Evolutionary conservation across 2,888 invertebrate species (phyloP).

Genomic region (Rapana venosa): DNA sequence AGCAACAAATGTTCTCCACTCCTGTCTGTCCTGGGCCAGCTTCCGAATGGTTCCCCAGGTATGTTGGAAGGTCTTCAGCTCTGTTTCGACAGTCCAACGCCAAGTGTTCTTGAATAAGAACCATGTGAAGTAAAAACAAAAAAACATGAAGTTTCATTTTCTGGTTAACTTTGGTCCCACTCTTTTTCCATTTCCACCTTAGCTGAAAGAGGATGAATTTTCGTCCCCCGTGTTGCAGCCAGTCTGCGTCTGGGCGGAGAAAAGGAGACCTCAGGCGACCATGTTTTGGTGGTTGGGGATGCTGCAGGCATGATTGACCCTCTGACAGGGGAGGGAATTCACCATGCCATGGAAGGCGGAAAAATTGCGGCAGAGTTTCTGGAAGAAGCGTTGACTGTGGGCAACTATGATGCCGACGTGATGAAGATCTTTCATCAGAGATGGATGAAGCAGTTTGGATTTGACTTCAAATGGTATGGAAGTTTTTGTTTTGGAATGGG

Average conservation of each 20-base stretch:
- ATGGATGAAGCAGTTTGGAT: conserved; percentile 72
- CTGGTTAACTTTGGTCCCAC: too few relatives aligned
- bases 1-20: too few relatives aligned
- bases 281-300: conserved; percentile 69
- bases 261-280: conserved; percentile 61
- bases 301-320: conserved; percentile 74
- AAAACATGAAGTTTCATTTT: too few relatives aligned
- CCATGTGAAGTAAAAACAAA: too few relatives aligned
- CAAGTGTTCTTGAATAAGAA: too few relatives aligned
- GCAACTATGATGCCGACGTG: conserved; percentile 66
- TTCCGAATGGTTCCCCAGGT: too few relatives aligned
- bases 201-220: too few relatives aligned
- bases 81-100: too few relatives aligned
- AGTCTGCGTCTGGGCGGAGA: conserved; percentile 69
- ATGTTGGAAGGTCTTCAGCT: too few relatives aligned
- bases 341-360: conserved; percentile 73
- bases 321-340: conserved; percentile 73
- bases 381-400: conserved; percentile 64
- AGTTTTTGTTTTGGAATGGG: neutral
- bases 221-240: conserved; percentile 51
- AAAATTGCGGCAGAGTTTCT: conserved; percentile 69
- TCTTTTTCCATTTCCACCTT: too few relatives aligned
- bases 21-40: too few relatives aligned
- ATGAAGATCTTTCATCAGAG: conserved; percentile 68
- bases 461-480: conserved; percentile 68